Evolutionary conservation across 2,888 invertebrate species (phyloP).

Genomic region (Polydrusus pterygomalis): DNA sequence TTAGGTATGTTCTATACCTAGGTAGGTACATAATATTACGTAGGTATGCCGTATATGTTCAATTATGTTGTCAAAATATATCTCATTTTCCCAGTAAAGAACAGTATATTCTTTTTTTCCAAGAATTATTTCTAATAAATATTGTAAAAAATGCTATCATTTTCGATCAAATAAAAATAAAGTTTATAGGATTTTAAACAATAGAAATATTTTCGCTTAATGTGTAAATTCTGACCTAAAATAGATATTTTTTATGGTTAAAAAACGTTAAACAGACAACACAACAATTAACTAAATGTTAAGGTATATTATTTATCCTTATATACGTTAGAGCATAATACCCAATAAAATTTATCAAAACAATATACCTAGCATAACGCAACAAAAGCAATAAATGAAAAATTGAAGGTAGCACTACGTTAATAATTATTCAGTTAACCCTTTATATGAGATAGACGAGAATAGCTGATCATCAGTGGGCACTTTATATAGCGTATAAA

Average conservation of each 20-base stretch:
- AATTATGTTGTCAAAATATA: neutral
- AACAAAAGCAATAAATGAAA: neutral
- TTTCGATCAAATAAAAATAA: neutral
- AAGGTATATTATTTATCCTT: too few relatives aligned
- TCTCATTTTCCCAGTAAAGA: neutral
- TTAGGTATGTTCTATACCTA: too few relatives aligned
- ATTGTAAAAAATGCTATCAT: neutral
- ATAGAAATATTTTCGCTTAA: neutral
- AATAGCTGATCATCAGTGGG: too few relatives aligned
- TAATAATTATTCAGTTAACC: too few relatives aligned
- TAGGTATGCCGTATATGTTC: too few relatives aligned
- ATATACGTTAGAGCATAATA: neutral
- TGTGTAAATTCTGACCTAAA: conserved; percentile 10
- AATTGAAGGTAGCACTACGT: too few relatives aligned
- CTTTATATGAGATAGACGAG: too few relatives aligned
- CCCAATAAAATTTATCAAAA: conserved; percentile 22
- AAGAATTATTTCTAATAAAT: neutral
- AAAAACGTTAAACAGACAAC: conserved; percentile 11
- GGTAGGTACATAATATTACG: too few relatives aligned
- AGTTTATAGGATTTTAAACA: conserved; percentile 3
- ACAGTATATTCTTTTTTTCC: neutral
- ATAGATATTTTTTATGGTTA: conserved; percentile 11
- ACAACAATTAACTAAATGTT: conserved; percentile 5
- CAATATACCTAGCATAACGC: neutral
- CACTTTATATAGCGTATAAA: too few relatives aligned